These are phyloP conservation scores for Recurvirostra avosetta DNA, from an alignment of 2,113 vertebrate genomes.

Conservation along the genomic window DNA sequence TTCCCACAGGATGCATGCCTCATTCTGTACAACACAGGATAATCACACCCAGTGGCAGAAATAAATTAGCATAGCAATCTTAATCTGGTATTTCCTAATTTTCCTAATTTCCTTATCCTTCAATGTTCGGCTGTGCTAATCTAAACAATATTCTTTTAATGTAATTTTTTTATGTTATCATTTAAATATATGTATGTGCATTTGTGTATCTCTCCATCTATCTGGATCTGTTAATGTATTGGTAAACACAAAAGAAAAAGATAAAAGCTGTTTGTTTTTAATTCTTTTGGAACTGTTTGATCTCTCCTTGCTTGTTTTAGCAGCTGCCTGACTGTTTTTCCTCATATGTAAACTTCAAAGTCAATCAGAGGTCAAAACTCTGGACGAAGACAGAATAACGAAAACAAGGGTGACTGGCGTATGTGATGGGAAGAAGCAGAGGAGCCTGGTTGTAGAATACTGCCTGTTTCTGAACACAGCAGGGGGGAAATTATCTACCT, in stretches of 20 bases:
- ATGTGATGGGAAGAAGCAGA: conserved; percentile 2
- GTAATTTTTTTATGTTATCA: not conserved
- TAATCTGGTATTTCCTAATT: conserved; percentile 58
- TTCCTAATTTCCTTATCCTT: conserved; percentile 48
- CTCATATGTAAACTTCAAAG: conserved; percentile 64
- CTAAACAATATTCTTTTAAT: conserved; percentile 16
- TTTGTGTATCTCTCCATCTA: conserved; percentile 19
- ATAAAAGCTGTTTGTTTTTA: conserved; percentile 59
- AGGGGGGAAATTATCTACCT: not conserved
- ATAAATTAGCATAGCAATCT: conserved; percentile 44
- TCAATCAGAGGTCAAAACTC: conserved; percentile 62
- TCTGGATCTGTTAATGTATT: conserved; percentile 37
- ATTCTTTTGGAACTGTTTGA: conserved; percentile 51
- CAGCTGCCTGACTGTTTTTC: conserved; percentile 63
- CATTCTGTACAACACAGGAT: conserved; percentile 34
- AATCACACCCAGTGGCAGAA: conserved; percentile 50
- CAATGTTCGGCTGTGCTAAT: not conserved
- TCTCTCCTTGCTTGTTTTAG: conserved; percentile 54
- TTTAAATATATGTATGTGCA: not conserved
- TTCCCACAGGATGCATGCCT: conserved; percentile 60
- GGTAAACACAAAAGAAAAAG: conserved; percentile 59
- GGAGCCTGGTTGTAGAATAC: not conserved
- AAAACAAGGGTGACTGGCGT: not conserved
- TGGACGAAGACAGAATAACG: not conserved
- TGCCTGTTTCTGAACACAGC: not conserved